Evolutionary conservation across 2,797 vertebrate species (phyloP).

Genomic region (Hypotaenidia okinawae): DNA sequence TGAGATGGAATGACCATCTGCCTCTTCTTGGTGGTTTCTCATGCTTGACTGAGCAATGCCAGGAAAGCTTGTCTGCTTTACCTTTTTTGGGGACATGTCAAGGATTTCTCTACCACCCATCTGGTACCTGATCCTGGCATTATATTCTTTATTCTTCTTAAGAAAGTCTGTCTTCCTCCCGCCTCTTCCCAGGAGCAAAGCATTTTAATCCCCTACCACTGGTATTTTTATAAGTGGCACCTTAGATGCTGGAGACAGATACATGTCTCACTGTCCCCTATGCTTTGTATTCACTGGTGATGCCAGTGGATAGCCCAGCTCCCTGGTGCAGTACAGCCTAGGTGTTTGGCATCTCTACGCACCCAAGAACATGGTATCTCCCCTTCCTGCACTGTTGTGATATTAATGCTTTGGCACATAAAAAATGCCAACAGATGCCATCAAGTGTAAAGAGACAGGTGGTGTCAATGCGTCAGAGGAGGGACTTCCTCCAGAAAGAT

Average conservation of each 20-base stretch:
- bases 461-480: constrained; percentile 73
- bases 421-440: constrained; percentile 77
- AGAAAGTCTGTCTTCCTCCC: background rate
- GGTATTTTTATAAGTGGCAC: fast-evolving
- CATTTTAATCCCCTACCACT: background rate
- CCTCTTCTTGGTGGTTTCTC: constrained; percentile 63
- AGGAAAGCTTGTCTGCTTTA: constrained; percentile 56
- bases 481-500: constrained; percentile 74
- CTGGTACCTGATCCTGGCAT: constrained; percentile 13
- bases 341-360: background rate
- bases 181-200: background rate
- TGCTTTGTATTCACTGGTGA: background rate
- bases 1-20: constrained; percentile 58
- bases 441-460: constrained; percentile 73
- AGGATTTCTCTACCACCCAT: constrained; percentile 53
- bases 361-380: constrained; percentile 21
- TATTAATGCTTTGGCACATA: constrained; percentile 60
- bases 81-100: constrained; percentile 50
- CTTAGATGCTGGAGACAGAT: background rate
- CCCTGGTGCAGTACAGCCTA: background rate
- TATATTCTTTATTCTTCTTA: background rate
- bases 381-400: constrained; percentile 14
- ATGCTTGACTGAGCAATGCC: constrained; percentile 54
- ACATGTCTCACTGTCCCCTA: background rate
- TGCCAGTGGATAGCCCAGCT: background rate